Evolutionary conservation across 1,140 invertebrate genomes (phyloP).

Genomic region (Diprion similis): DNA sequence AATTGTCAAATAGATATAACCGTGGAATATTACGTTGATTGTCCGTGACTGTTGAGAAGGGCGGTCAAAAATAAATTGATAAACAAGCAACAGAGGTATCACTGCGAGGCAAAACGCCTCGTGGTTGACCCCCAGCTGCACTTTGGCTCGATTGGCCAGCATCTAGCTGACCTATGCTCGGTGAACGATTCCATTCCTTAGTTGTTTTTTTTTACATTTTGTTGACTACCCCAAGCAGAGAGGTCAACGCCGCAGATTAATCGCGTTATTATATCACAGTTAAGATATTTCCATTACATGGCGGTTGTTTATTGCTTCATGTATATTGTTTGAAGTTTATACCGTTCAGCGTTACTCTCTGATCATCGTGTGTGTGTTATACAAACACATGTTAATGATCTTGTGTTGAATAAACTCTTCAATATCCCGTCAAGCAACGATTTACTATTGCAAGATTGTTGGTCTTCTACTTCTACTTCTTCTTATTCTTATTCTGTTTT

Average conservation of each 20-base stretch:
- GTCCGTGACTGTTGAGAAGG: too few relatives aligned
- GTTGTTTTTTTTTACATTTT: not conserved
- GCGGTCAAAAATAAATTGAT: too few relatives aligned
- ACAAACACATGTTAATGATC: not conserved
- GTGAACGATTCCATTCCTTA: not conserved
- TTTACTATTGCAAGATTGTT: not conserved
- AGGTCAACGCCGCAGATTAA: constrained; percentile 26
- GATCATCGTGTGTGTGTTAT: not conserved
- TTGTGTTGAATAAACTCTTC: not conserved
- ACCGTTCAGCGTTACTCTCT: too few relatives aligned
- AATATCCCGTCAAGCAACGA: not conserved
- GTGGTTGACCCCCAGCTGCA: too few relatives aligned
- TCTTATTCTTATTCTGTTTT: not conserved
- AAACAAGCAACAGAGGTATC: too few relatives aligned
- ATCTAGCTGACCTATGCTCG: too few relatives aligned
- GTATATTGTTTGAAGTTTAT: not conserved
- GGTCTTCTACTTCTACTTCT: not conserved
- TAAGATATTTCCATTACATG: not conserved
- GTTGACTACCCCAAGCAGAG: constrained; percentile 41
- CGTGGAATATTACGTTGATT: too few relatives aligned
- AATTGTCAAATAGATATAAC: too few relatives aligned
- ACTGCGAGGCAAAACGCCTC: too few relatives aligned
- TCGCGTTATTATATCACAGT: constrained; percentile 1
- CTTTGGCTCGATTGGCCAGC: too few relatives aligned
- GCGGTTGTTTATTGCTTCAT: not conserved